Conservation (phyloP, 2,888 invertebrate species). For the Cordylochernes scorpioides region DNA sequence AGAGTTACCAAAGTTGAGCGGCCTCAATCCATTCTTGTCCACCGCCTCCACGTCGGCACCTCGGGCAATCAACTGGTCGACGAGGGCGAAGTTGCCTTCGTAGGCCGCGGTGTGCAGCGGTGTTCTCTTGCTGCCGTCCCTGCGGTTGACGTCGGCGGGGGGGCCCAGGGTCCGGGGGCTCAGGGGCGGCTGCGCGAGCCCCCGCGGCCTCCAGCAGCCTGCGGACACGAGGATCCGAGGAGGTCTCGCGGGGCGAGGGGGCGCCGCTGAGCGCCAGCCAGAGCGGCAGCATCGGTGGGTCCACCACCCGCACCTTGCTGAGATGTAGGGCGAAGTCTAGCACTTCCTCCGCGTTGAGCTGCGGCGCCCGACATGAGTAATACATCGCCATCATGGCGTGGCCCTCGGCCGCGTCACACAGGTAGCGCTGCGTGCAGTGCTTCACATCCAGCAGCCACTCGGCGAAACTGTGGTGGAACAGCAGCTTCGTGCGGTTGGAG, state of each 20-base stretch:
- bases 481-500: conserved; percentile 21
- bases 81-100: conserved; percentile 40
- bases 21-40: conserved; percentile 52
- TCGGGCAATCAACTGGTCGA: conserved; percentile 34
- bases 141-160: conserved; percentile 33
- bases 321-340: conserved; percentile 28
- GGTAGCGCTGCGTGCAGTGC: conserved; percentile 77
- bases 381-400: conserved; percentile 59
- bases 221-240: conserved; percentile 10
- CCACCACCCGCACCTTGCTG: conserved; percentile 20
- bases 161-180: conserved; percentile 22
- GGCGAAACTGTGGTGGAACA: conserved; percentile 82
- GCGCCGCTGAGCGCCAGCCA: conserved; percentile 44
- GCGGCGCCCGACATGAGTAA: conserved; percentile 31
- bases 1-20: conserved; percentile 39
- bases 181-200: conserved; percentile 10
- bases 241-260: conserved; percentile 19
- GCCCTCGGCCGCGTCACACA: conserved; percentile 60
- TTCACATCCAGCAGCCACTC: conserved; percentile 91
- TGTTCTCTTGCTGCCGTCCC: conserved; percentile 35
- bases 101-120: conserved; percentile 46
- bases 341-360: conserved; percentile 23
- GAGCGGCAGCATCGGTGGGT: conserved; percentile 35
- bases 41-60: conserved; percentile 32
- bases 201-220: conserved; percentile 45